Evolutionary conservation across 1,140 invertebrate species (phyloP), one percentile per base, ranked within the genome.

Genomic region (Drosophila simulans): DNA sequence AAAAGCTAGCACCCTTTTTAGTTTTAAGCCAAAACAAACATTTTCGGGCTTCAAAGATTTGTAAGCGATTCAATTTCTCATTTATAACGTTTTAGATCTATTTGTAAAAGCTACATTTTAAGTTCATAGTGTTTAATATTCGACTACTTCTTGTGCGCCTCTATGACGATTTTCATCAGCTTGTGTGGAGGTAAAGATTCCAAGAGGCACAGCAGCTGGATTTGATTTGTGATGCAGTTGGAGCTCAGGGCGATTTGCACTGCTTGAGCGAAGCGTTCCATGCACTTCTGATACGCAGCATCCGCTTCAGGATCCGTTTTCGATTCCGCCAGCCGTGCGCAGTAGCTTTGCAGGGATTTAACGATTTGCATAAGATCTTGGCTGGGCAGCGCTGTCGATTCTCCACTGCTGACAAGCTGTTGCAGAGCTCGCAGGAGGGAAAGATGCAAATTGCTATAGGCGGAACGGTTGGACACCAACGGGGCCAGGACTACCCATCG

Each of bases 251-350:
- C 95, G 12, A 96, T 94, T 91, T 97, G 96, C 1, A 96, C 93
- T 11, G 96, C 94, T 92, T 97, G 96, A 0, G 95, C 95, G 37
- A 96, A 94, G 83, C 96, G 93, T 82, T 97, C 96, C 64, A 97
- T 92, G 55, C 94, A 93, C 35, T 94, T 93, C 84, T 94, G 92
- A 58, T 93, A 92, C 43, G 73, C 76, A 5, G 56, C 49, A 53
- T 92, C 92, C 4, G 68, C 52, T 4, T 76, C 73, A 2, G 89
- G 83, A 5, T 62, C 55, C 5, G 77, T 48, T 8, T 81, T 80
- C 0, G 81, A 39, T n/a, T 80, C 82, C 13, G 77, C 53, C 8
- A 93, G 66, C n/a, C 91, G 81, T 4, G 92, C 91, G 40, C 93
- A 93, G 85, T 93, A 92, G 8, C 80, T 91, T 58, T 93, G 93